Evolutionary conservation across 1,140 invertebrate species (phyloP), one percentile per base, ranked within the genome.

Genomic region (Solenopsis fugax): DNA sequence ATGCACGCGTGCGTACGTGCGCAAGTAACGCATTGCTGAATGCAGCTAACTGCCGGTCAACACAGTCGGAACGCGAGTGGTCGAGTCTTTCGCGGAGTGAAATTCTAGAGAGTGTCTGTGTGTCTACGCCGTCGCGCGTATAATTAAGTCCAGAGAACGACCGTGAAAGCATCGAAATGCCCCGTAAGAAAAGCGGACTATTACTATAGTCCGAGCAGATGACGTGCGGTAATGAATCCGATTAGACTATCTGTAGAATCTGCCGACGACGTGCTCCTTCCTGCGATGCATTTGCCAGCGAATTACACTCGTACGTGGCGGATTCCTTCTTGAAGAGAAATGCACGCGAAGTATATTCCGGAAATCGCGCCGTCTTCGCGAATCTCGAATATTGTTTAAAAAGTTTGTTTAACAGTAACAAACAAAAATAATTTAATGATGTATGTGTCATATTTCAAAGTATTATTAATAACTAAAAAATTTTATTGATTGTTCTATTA

Each of bases 81-180:
- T 6, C 21, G 16, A 24, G 37, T 82, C 78, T 81, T 72, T 81
- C 65, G 78, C 52, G 24, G 2, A 82, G 80, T 84, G 80, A 84
- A 84, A 84, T 84, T 60, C 69, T 75, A 84, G 69, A 84, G 69
- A 84, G 54, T 73, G 13, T 62, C 12, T 82, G 7, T 72, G 12
- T 56, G 5, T 41, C 18, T 72, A n/a, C 10, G 50, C 13, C 34
- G 29, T 45, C 29, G 41, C 80, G 18, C 45, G 69, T 75, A 60
- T 84, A 84, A 73, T 84, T 84, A 84, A 84, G 69, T 60, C 56
- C 80, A 54, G 9, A 12, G 37, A 84, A 84, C n/a, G 80, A 84
- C 69, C 24, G 80, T 84, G 80, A 84, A 84, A 84, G 80, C 80
- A 84, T 84, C 80, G 69, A 84, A 50, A 75, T 75, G 69, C 34